phyloP scores from a whole-genome alignment of 2,888 invertebrate genomes.

The Coremacera marginata region DNA sequence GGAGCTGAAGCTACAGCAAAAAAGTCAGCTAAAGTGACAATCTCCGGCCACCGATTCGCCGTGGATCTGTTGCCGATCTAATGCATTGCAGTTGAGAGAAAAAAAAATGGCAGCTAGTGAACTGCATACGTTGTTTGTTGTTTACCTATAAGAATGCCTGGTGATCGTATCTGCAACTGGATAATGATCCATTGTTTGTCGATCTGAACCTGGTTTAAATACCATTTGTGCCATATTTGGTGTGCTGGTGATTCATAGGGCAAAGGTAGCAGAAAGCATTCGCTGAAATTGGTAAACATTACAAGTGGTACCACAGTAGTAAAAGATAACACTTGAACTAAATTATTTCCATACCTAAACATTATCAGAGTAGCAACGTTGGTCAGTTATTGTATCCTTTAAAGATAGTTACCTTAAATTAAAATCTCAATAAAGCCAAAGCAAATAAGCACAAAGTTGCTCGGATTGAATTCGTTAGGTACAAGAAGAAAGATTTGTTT shows the following conservation, averaged over 20 bases:
- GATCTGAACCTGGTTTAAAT: conserved; percentile 67
- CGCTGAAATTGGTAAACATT: not conserved
- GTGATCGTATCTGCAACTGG: conserved; percentile 57
- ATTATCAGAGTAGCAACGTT: not conserved
- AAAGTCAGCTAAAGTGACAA: conserved; percentile 2
- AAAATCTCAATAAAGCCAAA: not conserved
- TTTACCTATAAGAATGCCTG: conserved; percentile 27
- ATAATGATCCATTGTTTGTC: conserved; percentile 68
- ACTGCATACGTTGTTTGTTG: not conserved
- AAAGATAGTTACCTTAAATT: conserved; percentile 1
- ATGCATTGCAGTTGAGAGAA: not conserved
- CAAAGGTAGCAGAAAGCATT: conserved; percentile 32
- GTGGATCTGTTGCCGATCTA: not conserved
- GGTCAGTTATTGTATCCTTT: conserved; percentile 7
- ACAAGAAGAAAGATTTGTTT: no score
- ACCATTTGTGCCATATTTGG: conserved; percentile 54
- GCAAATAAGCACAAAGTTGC: no score
- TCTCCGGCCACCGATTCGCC: not conserved
- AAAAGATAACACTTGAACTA: not conserved
- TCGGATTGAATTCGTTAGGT: no score
- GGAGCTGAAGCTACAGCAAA: no score
- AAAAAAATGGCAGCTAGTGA: conserved; percentile 14
- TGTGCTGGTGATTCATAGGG: conserved; percentile 50
- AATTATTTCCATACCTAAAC: not conserved
- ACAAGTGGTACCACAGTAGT: not conserved